Conservation (phyloP, 2,888 invertebrate genomes). For the Hofmannophila pseudospretella region DNA sequence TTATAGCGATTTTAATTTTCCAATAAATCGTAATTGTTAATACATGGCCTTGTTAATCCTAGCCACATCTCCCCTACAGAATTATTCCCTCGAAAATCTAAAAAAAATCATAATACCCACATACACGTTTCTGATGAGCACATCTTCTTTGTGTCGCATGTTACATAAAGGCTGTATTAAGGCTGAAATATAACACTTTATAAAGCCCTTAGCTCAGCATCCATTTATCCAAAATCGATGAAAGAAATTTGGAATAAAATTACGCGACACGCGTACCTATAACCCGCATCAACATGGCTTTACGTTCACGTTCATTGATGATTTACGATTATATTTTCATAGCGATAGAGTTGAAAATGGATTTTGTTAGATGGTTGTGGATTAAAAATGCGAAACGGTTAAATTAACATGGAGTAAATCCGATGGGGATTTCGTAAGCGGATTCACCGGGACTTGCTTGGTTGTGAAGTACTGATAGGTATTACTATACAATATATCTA, state of each 20-base stretch:
- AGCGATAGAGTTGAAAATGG: constrained; percentile 16
- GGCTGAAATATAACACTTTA: constrained; percentile 6
- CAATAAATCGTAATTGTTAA: too few species aligned
- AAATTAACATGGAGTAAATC: constrained; percentile 23
- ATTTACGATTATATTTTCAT: background rate
- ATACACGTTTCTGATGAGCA: too few species aligned
- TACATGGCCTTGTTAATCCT: too few species aligned
- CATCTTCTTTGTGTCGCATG: too few species aligned
- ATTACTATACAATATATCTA: too few species aligned
- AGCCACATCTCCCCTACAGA: too few species aligned
- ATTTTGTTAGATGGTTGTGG: constrained; percentile 7
- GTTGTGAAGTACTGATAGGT: too few species aligned
- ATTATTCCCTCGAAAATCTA: too few species aligned
- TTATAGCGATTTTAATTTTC: too few species aligned
- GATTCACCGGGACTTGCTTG: too few species aligned
- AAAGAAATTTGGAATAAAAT: constrained; percentile 24
- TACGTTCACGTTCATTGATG: too few species aligned
- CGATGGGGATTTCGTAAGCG: constrained; percentile 5
- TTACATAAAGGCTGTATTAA: background rate
- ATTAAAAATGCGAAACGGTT: constrained; percentile 4
- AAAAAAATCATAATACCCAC: too few species aligned
- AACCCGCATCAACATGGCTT: constrained; percentile 1
- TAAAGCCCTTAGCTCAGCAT: background rate
- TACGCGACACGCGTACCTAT: constrained; percentile 15
- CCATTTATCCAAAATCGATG: constrained; percentile 20